phyloP scores from a whole-genome alignment of 2,113 vertebrate genomes.

The Raja brachyura region DNA sequence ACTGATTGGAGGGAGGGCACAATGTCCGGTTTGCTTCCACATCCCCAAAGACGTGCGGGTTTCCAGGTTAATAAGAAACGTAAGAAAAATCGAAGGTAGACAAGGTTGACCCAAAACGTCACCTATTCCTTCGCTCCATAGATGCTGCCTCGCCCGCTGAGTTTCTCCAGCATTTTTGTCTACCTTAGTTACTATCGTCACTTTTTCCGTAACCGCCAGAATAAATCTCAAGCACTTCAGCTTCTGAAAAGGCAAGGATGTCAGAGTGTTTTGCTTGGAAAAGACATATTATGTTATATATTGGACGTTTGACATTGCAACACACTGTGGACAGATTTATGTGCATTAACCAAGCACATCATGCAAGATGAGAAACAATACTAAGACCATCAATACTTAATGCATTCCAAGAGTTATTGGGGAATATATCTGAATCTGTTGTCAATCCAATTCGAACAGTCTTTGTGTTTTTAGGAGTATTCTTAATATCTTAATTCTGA shows the following conservation, averaged over 20 bases:
- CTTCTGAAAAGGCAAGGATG: neutral
- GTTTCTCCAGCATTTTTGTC: too few relatives aligned
- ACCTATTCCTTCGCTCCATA: too few relatives aligned
- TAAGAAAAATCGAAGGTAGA: too few relatives aligned
- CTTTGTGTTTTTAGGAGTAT: neutral
- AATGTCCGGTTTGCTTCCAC: too few relatives aligned
- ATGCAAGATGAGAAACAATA: conserved; percentile 17
- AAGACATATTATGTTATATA: neutral
- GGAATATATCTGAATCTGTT: neutral
- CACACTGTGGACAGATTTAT: neutral
- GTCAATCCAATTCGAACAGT: neutral
- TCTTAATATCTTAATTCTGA: neutral
- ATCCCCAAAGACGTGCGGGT: too few relatives aligned
- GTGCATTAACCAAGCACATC: neutral
- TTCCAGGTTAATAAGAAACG: too few relatives aligned
- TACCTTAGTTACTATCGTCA: neutral
- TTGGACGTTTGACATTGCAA: conserved; percentile 21
- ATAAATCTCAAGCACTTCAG: conserved; percentile 3
- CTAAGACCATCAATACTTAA: conserved; percentile 16
- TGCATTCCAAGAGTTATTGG: neutral
- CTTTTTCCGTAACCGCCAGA: neutral
- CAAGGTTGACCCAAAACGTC: too few relatives aligned
- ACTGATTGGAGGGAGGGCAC: neutral
- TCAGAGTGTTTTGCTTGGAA: neutral
- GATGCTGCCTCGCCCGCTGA: too few relatives aligned